These are phyloP conservation scores for Scylla paramamosain DNA, from an alignment of 1,140 invertebrate genomes.

Conservation along the genomic window DNA sequence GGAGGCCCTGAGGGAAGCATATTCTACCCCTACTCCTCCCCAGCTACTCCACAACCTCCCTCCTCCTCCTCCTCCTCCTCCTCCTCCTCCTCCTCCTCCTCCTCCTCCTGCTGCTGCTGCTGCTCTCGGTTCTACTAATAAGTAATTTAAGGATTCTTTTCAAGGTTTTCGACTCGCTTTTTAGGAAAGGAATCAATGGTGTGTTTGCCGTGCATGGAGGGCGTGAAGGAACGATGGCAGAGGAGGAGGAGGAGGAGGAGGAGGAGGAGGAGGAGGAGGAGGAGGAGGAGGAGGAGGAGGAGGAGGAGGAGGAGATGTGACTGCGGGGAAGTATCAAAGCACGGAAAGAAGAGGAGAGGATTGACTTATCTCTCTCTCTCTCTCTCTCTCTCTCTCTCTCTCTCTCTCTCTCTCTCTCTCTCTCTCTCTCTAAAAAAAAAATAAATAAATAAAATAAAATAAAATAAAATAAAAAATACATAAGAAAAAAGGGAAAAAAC, in stretches of 20 bases:
- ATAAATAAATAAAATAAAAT: neutral
- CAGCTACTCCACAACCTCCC: neutral
- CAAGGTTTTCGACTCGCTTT: conserved; percentile 57
- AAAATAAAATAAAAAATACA: neutral
- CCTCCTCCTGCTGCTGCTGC: neutral
- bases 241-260: neutral
- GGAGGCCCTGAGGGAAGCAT: conserved; percentile 33
- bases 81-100: conserved; percentile 27
- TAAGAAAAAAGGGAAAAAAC: too few species aligned
- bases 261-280: neutral
- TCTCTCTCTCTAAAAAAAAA: neutral
- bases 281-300: neutral
- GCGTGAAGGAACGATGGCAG: neutral
- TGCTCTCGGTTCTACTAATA: conserved; percentile 38
- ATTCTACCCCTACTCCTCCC: neutral
- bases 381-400: conserved; percentile 57
- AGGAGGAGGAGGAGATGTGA: neutral
- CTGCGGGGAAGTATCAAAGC: neutral
- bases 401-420: conserved; percentile 56
- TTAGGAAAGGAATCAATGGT: conserved; percentile 59
- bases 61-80: conserved; percentile 6
- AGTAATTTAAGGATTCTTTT: conserved; percentile 69
- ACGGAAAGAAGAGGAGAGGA: neutral
- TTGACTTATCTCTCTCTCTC: conserved; percentile 26
- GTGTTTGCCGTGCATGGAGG: conserved; percentile 17